Conservation (phyloP, 1,140 invertebrate species). For the Listronotus oregonensis region DNA sequence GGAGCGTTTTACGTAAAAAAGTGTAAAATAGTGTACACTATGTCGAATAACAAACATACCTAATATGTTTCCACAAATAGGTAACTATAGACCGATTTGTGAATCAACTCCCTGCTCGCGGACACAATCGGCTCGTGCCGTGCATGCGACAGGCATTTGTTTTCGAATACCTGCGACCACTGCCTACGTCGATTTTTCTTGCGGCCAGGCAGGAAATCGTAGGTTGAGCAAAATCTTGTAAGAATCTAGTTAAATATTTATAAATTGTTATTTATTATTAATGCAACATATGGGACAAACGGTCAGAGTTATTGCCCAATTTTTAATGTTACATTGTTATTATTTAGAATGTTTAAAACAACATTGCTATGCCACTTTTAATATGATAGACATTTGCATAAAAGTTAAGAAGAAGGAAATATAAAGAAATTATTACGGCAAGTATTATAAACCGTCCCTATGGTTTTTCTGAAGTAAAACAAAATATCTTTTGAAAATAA, state of each 20-base stretch:
- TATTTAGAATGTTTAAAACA: neutral
- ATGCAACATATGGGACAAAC: constrained; percentile 32
- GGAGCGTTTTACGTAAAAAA: too few species aligned
- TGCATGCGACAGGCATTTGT: constrained; percentile 31
- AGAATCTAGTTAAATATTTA: constrained; percentile 40
- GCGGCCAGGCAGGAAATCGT: constrained; percentile 34
- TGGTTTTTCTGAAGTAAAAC: too few species aligned
- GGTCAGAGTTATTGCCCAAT: constrained; percentile 30
- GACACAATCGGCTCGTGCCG: constrained; percentile 26
- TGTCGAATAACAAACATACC: too few species aligned
- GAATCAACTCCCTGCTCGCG: constrained; percentile 13
- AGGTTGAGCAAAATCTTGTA: constrained; percentile 35
- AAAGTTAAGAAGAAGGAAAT: too few species aligned
- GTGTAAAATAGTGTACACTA: too few species aligned
- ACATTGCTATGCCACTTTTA: too few species aligned
- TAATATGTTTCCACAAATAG: too few species aligned
- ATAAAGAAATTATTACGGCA: too few species aligned
- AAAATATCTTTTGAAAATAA: too few species aligned
- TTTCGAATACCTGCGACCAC: constrained; percentile 30
- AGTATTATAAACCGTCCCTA: too few species aligned
- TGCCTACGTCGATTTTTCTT: constrained; percentile 31
- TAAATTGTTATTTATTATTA: constrained; percentile 33
- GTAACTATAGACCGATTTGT: too few species aligned
- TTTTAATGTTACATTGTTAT: constrained; percentile 3
- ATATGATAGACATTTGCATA: too few species aligned